These are phyloP conservation scores for Gavialis gangeticus DNA, from an alignment of 2,113 vertebrate genomes.

Conservation along the genomic window DNA sequence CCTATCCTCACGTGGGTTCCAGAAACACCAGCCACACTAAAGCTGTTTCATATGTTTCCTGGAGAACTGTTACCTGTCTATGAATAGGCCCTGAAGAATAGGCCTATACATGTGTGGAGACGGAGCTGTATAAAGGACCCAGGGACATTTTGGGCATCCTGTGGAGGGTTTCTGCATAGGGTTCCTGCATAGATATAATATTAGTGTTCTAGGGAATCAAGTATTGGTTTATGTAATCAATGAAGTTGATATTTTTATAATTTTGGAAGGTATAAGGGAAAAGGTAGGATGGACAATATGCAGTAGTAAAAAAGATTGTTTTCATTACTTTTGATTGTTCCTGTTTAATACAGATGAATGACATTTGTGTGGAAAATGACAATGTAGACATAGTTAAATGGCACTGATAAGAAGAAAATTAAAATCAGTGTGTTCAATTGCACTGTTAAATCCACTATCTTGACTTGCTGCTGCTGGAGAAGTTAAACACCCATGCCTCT, in stretches of 20 bases:
- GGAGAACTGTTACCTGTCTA: background rate
- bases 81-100: background rate
- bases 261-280: background rate
- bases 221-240: background rate
- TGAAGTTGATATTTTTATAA: accelerated
- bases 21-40: background rate
- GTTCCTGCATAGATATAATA: background rate
- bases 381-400: accelerated
- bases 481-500: background rate
- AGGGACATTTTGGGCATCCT: background rate
- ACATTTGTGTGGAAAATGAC: background rate
- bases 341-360: accelerated
- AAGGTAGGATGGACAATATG: background rate
- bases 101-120: background rate
- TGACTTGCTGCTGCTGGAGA: background rate
- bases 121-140: background rate
- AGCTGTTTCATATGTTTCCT: background rate
- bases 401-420: background rate
- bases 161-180: background rate
- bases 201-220: background rate
- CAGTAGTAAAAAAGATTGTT: background rate
- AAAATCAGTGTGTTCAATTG: background rate
- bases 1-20: background rate
- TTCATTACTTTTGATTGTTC: background rate
- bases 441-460: background rate